Percentiles rank a stretch among this genome's conserved stretches.
These are phyloP conservation scores for Geopemphigus sp. DNA, from an alignment of 1,140 invertebrate species.

Conservation along the genomic window DNA sequence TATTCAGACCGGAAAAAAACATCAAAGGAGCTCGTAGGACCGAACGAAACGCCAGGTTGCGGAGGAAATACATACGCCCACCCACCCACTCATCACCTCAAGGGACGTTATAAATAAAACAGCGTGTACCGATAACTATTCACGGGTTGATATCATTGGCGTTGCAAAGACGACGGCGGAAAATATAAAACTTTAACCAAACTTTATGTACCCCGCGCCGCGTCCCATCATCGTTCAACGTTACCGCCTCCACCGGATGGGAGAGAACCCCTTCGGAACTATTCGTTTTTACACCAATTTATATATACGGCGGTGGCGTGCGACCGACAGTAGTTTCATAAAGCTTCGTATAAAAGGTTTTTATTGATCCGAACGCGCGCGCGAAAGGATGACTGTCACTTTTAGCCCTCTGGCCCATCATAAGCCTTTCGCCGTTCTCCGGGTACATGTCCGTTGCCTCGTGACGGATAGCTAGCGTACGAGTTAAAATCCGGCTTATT, in stretches of 20 bases:
- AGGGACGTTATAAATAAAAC: constrained; percentile 42
- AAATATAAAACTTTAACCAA: constrained; percentile 38
- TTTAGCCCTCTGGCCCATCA: constrained; percentile 13
- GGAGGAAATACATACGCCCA: background rate
- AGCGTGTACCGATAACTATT: constrained; percentile 2
- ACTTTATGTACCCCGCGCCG: constrained; percentile 21
- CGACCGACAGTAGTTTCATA: background rate
- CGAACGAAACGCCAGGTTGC: background rate
- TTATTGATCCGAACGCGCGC: constrained; percentile 37
- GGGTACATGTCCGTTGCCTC: background rate
- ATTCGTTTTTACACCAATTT: constrained; percentile 40
- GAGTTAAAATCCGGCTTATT: constrained; percentile 38
- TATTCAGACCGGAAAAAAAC: constrained; percentile 37
- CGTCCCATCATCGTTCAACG: constrained; percentile 7
- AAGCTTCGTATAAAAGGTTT: constrained; percentile 11
- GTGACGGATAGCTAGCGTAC: constrained; percentile 21
- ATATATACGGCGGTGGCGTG: background rate
- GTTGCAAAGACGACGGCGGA: background rate
- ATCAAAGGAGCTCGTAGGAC: constrained; percentile 5
- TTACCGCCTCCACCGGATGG: background rate
- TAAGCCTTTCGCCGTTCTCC: constrained; percentile 4
- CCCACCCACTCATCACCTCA: background rate
- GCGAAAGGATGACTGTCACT: constrained; percentile 39
- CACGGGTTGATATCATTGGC: background rate
- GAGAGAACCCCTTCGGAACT: background rate